Evolutionary conservation across 2,797 vertebrate genomes (phyloP).

Genomic region (Botia kubotai): DNA sequence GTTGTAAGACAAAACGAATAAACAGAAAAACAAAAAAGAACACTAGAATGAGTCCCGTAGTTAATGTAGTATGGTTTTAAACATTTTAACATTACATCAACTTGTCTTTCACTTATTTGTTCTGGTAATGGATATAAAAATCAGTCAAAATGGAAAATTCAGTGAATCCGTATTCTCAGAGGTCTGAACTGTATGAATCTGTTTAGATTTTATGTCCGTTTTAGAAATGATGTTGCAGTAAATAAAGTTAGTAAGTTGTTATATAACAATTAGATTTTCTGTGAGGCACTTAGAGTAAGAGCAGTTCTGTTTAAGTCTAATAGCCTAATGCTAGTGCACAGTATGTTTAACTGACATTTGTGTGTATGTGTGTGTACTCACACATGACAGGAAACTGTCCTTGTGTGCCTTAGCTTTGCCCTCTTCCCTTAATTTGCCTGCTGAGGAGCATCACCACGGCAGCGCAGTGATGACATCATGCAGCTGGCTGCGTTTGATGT

Average conservation of each 20-base stretch:
- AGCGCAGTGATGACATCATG: slow-evolving; percentile 88
- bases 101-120: not conserved
- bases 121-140: not conserved
- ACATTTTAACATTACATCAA: not conserved
- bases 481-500: slow-evolving; percentile 90
- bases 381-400: slow-evolving; percentile 70
- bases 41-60: too few species aligned
- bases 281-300: slow-evolving; percentile 1
- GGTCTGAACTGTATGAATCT: slow-evolving; percentile 12
- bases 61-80: too few species aligned
- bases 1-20: too few species aligned
- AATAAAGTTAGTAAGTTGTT: slow-evolving; percentile 1
- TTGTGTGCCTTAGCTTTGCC: slow-evolving; percentile 73
- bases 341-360: slow-evolving; percentile 27
- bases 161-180: slow-evolving; percentile 15
- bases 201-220: slow-evolving; percentile 8
- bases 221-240: slow-evolving; percentile 17
- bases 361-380: slow-evolving; percentile 36
- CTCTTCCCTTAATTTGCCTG: slow-evolving; percentile 82
- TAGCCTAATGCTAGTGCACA: slow-evolving; percentile 19
- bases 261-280: slow-evolving; percentile 14
- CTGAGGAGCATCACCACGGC: slow-evolving; percentile 85
- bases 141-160: not conserved
- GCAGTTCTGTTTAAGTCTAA: not conserved
- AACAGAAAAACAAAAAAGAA: too few species aligned